Evolutionary conservation across 2,888 invertebrate species (phyloP).

Genomic region (Sphinx pinastri): DNA sequence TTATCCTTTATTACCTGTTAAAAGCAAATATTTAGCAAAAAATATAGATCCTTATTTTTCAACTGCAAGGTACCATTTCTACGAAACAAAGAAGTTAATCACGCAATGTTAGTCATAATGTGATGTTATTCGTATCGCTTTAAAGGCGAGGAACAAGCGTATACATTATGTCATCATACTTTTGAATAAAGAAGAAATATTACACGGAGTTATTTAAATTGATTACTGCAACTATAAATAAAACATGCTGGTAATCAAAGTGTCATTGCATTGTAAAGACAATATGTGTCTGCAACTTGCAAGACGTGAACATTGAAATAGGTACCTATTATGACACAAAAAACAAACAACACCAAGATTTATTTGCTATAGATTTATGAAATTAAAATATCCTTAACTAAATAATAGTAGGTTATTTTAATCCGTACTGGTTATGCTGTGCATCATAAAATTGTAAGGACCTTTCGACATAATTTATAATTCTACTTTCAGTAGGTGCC

Average conservation of each 20-base stretch:
- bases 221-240: slow-evolving; percentile 2
- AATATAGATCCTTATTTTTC: slow-evolving; percentile 14
- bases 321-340: background rate
- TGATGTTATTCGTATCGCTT: slow-evolving; percentile 1
- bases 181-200: background rate
- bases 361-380: background rate
- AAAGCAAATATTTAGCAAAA: slow-evolving; percentile 18
- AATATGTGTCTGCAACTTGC: background rate
- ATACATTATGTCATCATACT: background rate
- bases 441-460: background rate
- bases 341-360: background rate
- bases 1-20: background rate
- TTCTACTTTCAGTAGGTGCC: background rate
- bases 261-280: background rate
- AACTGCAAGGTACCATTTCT: slow-evolving; percentile 22
- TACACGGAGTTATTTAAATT: background rate
- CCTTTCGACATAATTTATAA: slow-evolving; percentile 1
- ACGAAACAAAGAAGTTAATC: slow-evolving; percentile 23
- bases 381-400: background rate
- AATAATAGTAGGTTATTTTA: background rate
- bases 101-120: slow-evolving; percentile 16
- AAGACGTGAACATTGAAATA: background rate
- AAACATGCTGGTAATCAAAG: background rate
- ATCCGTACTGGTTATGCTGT: background rate
- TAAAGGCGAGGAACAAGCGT: background rate